A percentile compares a stretch with the other conserved stretches of the same genome.
These are phyloP conservation scores for Lerista edwardsae DNA, from an alignment of 2,797 vertebrate genomes.

Conservation along the genomic window DNA sequence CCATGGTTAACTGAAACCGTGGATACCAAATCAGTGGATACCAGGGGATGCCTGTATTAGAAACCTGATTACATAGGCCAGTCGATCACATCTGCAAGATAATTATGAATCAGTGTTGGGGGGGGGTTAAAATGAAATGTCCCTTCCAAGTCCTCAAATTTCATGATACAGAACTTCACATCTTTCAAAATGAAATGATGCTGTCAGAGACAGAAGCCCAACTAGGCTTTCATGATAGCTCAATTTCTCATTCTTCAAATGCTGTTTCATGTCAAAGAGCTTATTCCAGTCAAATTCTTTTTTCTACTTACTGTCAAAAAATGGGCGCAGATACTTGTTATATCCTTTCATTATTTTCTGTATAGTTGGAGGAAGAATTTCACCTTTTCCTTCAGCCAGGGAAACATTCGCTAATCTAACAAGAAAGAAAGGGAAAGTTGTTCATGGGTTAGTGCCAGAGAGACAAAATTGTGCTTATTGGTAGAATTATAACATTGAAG, in stretches of 20 bases:
- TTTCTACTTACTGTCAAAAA: conserved; percentile 88
- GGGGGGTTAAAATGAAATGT: background rate
- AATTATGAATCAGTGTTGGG: background rate
- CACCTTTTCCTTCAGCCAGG: conserved; percentile 78
- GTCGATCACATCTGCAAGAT: background rate
- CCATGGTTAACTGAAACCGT: no score
- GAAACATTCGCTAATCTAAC: conserved; percentile 46
- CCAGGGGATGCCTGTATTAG: no score
- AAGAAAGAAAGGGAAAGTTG: background rate
- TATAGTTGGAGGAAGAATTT: conserved; percentile 91
- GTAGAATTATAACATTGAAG: background rate
- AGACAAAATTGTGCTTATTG: background rate
- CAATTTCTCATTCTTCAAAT: conserved; percentile 16
- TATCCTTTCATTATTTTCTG: conserved; percentile 94
- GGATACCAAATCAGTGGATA: no score
- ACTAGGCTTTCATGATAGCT: background rate
- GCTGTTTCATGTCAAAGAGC: background rate
- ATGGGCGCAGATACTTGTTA: conserved; percentile 93
- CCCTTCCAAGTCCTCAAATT: background rate
- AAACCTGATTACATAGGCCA: background rate
- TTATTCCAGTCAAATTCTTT: background rate
- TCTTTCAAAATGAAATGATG: conserved; percentile 3
- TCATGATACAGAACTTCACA: background rate
- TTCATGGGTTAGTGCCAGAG: background rate
- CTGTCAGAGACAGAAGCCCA: background rate